Percentiles rank a stretch among this genome's conserved stretches.
These are phyloP conservation scores for Aleiodes alternator DNA, from an alignment of 2,888 invertebrate species.

Conservation along the genomic window DNA sequence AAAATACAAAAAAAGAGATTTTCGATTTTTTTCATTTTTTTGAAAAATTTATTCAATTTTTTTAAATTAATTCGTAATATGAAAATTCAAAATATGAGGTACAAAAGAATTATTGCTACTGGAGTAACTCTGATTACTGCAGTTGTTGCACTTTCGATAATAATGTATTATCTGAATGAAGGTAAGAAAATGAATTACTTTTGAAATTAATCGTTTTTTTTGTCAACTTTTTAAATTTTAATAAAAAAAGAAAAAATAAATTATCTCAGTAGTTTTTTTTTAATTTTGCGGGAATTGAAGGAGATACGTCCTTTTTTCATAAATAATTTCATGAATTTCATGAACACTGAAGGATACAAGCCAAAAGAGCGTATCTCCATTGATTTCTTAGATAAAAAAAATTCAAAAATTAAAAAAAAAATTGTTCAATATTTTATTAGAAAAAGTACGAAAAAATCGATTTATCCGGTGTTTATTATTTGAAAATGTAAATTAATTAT, in stretches of 20 bases:
- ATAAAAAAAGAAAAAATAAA: neutral
- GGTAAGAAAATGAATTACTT: constrained; percentile 59
- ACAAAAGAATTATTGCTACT: constrained; percentile 64
- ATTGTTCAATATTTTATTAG: no score
- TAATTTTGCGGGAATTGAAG: no score
- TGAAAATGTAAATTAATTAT: constrained; percentile 4
- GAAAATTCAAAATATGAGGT: constrained; percentile 61
- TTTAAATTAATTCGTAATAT: neutral
- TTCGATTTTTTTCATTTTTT: neutral
- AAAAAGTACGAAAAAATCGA: no score
- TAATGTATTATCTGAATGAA: constrained; percentile 72
- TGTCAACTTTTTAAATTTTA: neutral
- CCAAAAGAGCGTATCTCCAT: no score
- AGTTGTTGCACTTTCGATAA: constrained; percentile 63
- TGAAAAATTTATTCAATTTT: neutral
- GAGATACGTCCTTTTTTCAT: no score
- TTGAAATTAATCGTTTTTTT: neutral
- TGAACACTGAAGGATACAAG: no score
- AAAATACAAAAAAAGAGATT: neutral
- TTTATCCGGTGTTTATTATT: neutral
- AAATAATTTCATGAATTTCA: no score
- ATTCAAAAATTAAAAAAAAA: neutral
- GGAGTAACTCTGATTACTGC: constrained; percentile 64
- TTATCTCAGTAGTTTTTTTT: neutral
- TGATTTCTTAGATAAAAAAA: no score